Evolutionary conservation across 2,797 vertebrate species (phyloP).

Genomic region (Etheostoma perlongum): DNA sequence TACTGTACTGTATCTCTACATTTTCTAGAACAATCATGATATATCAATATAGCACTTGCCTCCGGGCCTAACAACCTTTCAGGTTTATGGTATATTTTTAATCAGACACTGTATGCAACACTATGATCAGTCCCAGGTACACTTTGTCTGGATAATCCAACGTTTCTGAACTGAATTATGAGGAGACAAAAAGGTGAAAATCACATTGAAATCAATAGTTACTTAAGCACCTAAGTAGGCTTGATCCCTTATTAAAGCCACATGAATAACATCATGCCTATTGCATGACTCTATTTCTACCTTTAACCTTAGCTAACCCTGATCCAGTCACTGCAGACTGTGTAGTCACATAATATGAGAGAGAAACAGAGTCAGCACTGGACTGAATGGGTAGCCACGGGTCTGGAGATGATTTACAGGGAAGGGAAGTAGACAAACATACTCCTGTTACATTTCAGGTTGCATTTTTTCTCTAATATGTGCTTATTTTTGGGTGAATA

Average conservation of each 20-base stretch:
- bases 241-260: conserved; percentile 9
- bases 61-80: too few species aligned
- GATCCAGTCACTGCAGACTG: neutral
- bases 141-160: neutral
- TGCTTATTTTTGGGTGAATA: neutral
- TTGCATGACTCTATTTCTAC: neutral
- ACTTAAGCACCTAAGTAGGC: neutral
- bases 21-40: neutral
- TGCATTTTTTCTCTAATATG: neutral
- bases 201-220: neutral
- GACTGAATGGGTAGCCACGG: neutral
- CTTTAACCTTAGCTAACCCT: conserved; percentile 16
- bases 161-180: neutral
- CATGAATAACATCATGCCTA: neutral
- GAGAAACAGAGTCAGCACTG: neutral
- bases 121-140: too few species aligned
- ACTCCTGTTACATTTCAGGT: too few species aligned
- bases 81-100: too few species aligned
- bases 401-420: too few species aligned
- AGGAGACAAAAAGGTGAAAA: neutral
- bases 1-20: neutral
- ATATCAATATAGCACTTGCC: neutral
- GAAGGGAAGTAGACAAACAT: too few species aligned
- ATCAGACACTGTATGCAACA: too few species aligned
- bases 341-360: neutral